Evolutionary conservation across 2,113 vertebrate genomes (phyloP), one percentile per base, ranked within the genome.

Genomic region (Daboia siamensis): DNA sequence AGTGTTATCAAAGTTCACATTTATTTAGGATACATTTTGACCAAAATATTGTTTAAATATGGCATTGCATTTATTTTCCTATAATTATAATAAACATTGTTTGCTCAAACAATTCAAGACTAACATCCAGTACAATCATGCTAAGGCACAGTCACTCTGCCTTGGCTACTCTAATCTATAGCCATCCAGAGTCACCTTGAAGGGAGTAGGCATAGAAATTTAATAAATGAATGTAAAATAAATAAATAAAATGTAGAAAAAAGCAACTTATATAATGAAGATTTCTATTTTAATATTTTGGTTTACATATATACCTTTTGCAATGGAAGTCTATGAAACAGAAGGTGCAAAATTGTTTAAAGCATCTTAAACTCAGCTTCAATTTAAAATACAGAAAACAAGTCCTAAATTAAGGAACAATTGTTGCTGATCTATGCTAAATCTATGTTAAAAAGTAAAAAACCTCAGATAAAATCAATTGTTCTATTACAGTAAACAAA

Each of bases 21-120:
- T 84, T 64, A 55, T 24, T 85, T 24, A 55, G 39, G 44, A 26
- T 61, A 15, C 33, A 94, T 94, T 96, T 86, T 95, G 94, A 95
- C 94, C 93, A 93, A 52, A 33, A 54, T 95, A 96, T 95, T 94
- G 92, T 44, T 94, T 94, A 95, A 95, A 92, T 80, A 94, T 94
- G 94, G 94, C 94, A 95, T 95, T 94, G 87, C 94, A 95, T 94
- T 93, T 94, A 95, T 94, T 96, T 96, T 95, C 94, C 93, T 94
- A 90, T 94, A 95, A 44, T 94, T 33, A 95, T 86, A 95, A 94
- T 91, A 95, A 92, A 94, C 91, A 48, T 26, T 94, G 94, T 94
- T 94, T 95, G 94, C 94, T 92, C 95, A 95, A 90, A 91, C 89
- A 64, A 24, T 24, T 39, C 61, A 90, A 87, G 48, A 4, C 7